These are phyloP conservation scores for Cepaea hortensis DNA, from an alignment of 2,888 invertebrate species.

Conservation along the genomic window DNA sequence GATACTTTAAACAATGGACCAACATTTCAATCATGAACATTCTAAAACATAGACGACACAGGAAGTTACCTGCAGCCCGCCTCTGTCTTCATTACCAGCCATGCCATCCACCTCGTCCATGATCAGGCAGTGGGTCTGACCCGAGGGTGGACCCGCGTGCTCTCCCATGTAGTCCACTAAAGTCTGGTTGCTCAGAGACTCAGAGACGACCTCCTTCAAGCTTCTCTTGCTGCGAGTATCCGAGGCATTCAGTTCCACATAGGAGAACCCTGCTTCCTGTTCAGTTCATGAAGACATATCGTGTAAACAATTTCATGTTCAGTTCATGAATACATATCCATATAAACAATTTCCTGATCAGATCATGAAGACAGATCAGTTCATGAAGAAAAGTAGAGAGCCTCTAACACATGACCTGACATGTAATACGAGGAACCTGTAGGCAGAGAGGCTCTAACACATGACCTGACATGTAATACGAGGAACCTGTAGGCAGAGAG, in stretches of 20 bases:
- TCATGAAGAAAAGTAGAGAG: no score
- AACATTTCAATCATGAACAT: no score
- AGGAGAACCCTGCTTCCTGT: conserved; percentile 88
- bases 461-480: no score
- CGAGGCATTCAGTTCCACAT: conserved; percentile 97
- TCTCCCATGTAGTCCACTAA: conserved; percentile 71
- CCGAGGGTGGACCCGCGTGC: conserved; percentile 38
- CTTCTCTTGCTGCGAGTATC: conserved; percentile 94
- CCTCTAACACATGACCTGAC: no score
- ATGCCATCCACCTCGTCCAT: conserved; percentile 99
- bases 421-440: no score
- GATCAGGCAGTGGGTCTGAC: conserved; percentile 89
- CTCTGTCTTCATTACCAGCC: conserved; percentile 99
- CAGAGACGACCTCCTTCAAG: conserved; percentile 88
- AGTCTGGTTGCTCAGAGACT: conserved; percentile 83
- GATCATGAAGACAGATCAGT: no score
- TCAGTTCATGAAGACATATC: background rate
- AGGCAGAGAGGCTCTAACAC: no score
- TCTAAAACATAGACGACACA: background rate
- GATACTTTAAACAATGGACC: no score
- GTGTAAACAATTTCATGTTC: background rate
- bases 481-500: no score
- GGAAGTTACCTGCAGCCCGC: conserved; percentile 84
- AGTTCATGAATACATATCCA: background rate
- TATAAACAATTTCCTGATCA: no score